Evolutionary conservation across 2,113 vertebrate species (phyloP).

Genomic region (Cranoglanis bouderius): DNA sequence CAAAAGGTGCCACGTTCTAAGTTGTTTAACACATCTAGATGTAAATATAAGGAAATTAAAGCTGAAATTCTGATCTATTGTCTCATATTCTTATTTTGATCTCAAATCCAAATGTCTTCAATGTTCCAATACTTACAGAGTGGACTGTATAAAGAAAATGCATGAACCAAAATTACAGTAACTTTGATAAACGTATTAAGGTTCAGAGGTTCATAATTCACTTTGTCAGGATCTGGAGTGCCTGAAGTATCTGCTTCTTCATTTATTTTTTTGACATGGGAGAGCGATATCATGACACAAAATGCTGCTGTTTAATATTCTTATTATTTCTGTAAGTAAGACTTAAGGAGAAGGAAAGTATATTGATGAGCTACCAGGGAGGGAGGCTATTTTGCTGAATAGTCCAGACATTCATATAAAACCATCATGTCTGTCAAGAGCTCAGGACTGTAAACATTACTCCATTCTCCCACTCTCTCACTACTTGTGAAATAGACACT

Average conservation of each 20-base stretch:
- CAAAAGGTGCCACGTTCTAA: too few species aligned
- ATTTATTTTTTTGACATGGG: background rate
- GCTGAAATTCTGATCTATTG: too few species aligned
- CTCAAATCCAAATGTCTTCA: too few species aligned
- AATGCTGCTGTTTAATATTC: background rate
- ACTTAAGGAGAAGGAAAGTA: background rate
- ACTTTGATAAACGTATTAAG: background rate
- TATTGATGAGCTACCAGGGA: background rate
- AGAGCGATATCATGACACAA: background rate
- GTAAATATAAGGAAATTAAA: too few species aligned
- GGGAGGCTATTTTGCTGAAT: background rate
- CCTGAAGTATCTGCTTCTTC: background rate
- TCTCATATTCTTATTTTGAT: too few species aligned
- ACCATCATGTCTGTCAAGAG: background rate
- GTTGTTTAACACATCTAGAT: too few species aligned
- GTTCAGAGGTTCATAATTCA: background rate
- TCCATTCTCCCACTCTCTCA: background rate
- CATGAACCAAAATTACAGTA: background rate
- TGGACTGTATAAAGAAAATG: background rate
- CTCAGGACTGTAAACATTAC: slow-evolving; percentile 17
- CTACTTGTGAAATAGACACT: slow-evolving; percentile 38
- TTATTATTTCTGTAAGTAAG: slow-evolving; percentile 6
- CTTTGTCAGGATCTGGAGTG: background rate
- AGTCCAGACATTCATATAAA: slow-evolving; percentile 3
- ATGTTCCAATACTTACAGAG: too few species aligned